Conservation (phyloP, 2,113 vertebrate species). For the Motacilla alba region DNA sequence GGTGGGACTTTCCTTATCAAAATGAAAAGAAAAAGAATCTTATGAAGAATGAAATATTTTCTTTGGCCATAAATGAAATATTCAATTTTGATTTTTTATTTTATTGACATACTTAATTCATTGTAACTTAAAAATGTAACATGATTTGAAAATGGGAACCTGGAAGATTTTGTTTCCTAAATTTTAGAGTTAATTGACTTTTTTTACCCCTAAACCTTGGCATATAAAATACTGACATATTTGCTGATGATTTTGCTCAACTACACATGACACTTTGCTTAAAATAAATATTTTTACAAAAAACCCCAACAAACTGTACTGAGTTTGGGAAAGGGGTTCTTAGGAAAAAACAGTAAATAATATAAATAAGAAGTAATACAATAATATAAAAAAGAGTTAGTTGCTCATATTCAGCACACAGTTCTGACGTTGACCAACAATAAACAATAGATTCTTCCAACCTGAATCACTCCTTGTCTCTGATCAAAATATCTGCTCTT, state of each 20-base stretch:
- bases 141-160: neutral
- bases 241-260: neutral
- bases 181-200: neutral
- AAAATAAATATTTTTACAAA: neutral
- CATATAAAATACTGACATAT: neutral
- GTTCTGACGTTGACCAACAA: neutral
- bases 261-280: neutral
- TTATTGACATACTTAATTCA: neutral
- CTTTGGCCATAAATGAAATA: neutral
- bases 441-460: neutral
- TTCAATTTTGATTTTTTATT: neutral
- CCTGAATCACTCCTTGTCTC: neutral
- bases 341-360: neutral
- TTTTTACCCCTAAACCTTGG: accelerated
- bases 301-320: accelerated
- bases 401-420: neutral
- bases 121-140: neutral
- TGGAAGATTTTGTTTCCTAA: neutral
- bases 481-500: neutral
- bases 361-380: neutral
- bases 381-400: neutral
- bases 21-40: neutral
- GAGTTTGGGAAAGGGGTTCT: neutral
- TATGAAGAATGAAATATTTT: neutral
- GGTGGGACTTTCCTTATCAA: neutral